These are phyloP conservation scores for Lumbricus terrestris DNA, from an alignment of 2,888 invertebrate species.

Conservation along the genomic window DNA sequence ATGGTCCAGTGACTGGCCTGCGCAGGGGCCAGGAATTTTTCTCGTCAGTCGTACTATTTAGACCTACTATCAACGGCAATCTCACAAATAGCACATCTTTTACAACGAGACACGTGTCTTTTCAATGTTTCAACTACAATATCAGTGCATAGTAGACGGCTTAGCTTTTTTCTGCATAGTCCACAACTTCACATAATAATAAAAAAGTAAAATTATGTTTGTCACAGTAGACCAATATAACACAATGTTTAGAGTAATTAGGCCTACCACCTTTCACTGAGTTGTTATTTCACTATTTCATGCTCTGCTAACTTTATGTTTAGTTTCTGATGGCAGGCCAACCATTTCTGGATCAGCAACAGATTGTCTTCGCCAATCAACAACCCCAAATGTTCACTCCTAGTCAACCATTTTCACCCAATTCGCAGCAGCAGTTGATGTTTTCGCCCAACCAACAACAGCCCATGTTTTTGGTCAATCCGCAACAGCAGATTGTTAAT, in stretches of 20 bases:
- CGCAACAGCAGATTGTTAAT: not conserved
- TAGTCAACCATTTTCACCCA: not conserved
- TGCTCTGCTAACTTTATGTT: not conserved
- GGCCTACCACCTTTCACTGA: not conserved
- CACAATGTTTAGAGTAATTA: not conserved
- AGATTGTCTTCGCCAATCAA: not conserved
- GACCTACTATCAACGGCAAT: too few species aligned
- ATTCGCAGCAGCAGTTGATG: too few species aligned
- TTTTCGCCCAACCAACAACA: not conserved
- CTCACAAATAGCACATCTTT: too few species aligned
- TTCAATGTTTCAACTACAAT: not conserved
- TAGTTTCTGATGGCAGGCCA: too few species aligned
- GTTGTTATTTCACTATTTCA: not conserved
- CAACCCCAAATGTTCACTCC: not conserved
- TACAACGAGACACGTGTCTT: not conserved
- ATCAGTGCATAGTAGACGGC: too few species aligned
- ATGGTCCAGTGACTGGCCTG: too few species aligned
- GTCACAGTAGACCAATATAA: not conserved
- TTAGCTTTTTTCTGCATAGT: too few species aligned
- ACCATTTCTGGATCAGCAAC: not conserved
- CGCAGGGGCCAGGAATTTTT: too few species aligned
- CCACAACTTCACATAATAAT: too few species aligned
- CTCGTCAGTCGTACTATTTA: too few species aligned
- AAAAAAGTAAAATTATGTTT: too few species aligned
- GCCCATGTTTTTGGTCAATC: not conserved